Base-by-base conservation (phyloP, 2,113 vertebrate genomes). In the Nycticebus coucang region DNA sequence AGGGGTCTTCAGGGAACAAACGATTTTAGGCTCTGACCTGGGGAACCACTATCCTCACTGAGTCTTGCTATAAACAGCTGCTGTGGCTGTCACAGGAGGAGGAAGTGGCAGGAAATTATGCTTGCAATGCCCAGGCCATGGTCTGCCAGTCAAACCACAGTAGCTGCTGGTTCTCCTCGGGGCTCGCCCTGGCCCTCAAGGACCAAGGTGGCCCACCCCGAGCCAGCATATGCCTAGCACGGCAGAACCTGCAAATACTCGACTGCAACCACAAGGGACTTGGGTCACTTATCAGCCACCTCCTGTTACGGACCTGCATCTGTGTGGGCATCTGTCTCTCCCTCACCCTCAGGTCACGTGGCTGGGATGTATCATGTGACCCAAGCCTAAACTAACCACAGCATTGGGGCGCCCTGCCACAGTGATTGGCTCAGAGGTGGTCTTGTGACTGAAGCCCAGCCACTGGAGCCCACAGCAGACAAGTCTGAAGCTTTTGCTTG, bases 1-100 rank as follows among this genome's bases (percentile, higher is more conserved):
- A 45, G 74, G 33, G 41, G 26, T 74, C 77, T 64, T 37, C 15
- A 30, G 59, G 60, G 60, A 60, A 66, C 26, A 78, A 50, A 5
- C 81, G 86, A 66, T 95, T 89, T 80, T 41, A n/a, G 86, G 57
- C 37, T 90, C 91, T 94, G 64, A 64, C 80, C 60, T 18, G 4
- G 0, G 55, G 35, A 84, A 72, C 21, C 69, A 18, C 37, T 69
- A 77, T 11, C 77, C 14, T 55, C 53, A 5, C 57, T 24, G 37
- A 11, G 19, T 79, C 57, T 62, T n/a, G 26, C 41, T 87, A 45
- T 13, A 55, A 57, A 69, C 26, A 79, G 57, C 41, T 74, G 33
- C 21, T 68, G 53, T 82, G 92, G 64, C 87, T 83, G 78, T 37
- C 2, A 0, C 4, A 11, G 37, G 53, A 45, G 68, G 64, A 15